phyloP scores from a whole-genome alignment of 2,113 vertebrate species.

The rat (Rattus norvegicus) region GRCr8 NC_086019.1:19525001-19525500 shows the following conservation, averaged over 20 bases:
- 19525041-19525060: too few species aligned
- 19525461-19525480: neutral
- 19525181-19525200: neutral
- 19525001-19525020: conserved; percentile 3
- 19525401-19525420: neutral
- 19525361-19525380: neutral
- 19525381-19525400: too few species aligned
- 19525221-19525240: neutral
- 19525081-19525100: conserved; percentile 63
- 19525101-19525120: conserved; percentile 72
- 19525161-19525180: conserved; percentile 58
- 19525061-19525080: conserved; percentile 22
- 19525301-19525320: neutral
- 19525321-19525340: neutral
- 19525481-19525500: conserved; percentile 39
- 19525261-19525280: conserved; percentile 37
- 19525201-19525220: neutral
- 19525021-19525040: neutral
- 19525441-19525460: neutral
- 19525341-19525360: neutral
- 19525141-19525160: conserved; percentile 37
- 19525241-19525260: neutral
- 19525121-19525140: conserved; percentile 41
- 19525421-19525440: neutral
- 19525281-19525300: neutral